phyloP scores from a whole-genome alignment of 2,797 vertebrate genomes.

The Acridotheres tristis region DNA sequence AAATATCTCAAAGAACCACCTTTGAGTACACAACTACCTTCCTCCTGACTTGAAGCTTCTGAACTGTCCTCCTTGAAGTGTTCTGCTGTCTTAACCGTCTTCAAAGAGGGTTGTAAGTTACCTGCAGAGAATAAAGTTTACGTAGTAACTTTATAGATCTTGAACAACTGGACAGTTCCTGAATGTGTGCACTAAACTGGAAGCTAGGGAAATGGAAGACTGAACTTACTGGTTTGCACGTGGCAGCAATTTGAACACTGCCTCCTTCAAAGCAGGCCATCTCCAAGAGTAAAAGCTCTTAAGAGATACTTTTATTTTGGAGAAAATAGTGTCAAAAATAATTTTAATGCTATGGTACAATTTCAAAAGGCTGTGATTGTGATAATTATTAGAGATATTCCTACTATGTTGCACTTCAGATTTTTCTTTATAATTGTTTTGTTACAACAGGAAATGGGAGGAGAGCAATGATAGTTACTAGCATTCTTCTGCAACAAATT shows the following conservation, averaged over 20 bases:
- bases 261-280: neutral
- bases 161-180: constrained; percentile 7
- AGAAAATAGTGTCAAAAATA: neutral
- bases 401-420: neutral
- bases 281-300: neutral
- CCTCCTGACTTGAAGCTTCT: constrained; percentile 94
- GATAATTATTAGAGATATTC: neutral
- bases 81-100: constrained; percentile 79
- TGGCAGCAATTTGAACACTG: neutral
- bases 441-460: neutral
- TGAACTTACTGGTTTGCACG: neutral
- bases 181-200: constrained; percentile 4
- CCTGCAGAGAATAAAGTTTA: constrained; percentile 76
- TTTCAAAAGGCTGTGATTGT: neutral
- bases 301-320: neutral
- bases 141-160: constrained; percentile 60
- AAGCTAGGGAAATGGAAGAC: neutral
- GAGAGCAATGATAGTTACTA: neutral
- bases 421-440: neutral
- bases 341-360: neutral
- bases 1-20: constrained; percentile 13
- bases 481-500: neutral
- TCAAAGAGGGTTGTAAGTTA: constrained; percentile 82
- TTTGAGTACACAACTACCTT: constrained; percentile 80
- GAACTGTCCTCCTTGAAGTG: constrained; percentile 88